phyloP scores from a whole-genome alignment of 1,140 invertebrate genomes.

The Drosophila takahashii region DNA sequence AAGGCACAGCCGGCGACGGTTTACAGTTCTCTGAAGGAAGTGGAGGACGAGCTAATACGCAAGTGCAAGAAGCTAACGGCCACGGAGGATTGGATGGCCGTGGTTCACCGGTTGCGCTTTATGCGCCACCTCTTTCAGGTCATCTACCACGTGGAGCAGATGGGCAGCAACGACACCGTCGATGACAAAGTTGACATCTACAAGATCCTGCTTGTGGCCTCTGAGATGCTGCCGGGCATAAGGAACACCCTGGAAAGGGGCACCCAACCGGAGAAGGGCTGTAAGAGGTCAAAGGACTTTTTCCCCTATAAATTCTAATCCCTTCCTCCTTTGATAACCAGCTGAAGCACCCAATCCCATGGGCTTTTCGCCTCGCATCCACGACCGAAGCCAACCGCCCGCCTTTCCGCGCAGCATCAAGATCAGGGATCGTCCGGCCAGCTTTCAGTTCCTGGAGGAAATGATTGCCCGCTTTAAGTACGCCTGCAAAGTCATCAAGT shows the following conservation, averaged over 20 bases:
- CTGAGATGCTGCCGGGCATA: conserved; percentile 92
- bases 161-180: conserved; percentile 85
- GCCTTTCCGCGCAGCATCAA: conserved; percentile 99
- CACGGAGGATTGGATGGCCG: conserved; percentile 86
- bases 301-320: neutral
- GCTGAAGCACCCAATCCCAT: conserved; percentile 88
- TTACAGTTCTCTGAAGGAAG: conserved; percentile 93
- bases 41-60: conserved; percentile 95
- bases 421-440: conserved; percentile 93
- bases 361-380: conserved; percentile 98
- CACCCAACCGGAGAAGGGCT: conserved; percentile 89
- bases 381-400: conserved; percentile 96
- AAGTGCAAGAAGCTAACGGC: conserved; percentile 88
- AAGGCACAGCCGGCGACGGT: conserved; percentile 94
- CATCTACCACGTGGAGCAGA: conserved; percentile 88
- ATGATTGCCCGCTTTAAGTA: conserved; percentile 92
- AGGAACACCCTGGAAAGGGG: conserved; percentile 91
- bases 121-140: conserved; percentile 93
- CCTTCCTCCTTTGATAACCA: conserved; percentile 50
- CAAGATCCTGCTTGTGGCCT: conserved; percentile 88
- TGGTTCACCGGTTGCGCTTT: conserved; percentile 93
- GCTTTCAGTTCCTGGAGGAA: conserved; percentile 93
- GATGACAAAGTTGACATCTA: conserved; percentile 87
- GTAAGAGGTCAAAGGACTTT: conserved; percentile 85
- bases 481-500: conserved; percentile 93